Base-by-base conservation (phyloP, 2,888 invertebrate genomes). In the Andrena camellia region DNA sequence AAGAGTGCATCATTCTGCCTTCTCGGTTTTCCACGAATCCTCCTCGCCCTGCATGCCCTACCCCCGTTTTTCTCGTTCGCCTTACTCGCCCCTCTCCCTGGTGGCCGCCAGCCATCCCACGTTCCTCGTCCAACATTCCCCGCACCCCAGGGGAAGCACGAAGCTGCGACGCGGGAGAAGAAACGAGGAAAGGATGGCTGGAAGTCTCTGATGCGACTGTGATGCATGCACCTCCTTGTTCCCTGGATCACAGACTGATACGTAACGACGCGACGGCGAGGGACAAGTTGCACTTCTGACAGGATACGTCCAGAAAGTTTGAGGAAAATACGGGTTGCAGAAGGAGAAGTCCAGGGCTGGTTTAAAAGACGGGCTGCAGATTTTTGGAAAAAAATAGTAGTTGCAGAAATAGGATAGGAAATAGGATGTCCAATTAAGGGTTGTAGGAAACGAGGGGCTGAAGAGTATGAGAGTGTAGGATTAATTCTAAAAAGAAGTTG, bases 11-110 rank as follows among this genome's bases (percentile, higher is more conserved):
- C 77, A 33, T 80, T 78, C 69, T 71, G 70, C 72, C 71, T 48
- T 77, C 77, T 78, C 86, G 83, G 80, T 80, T 83, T 83, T 86
- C 23, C 84, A 75, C 73, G 50, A 83, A 86, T 75, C 84, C 68
- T 54, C 64, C 70, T 66, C 74, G 23, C 76, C 64, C 60, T 50
- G 29, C 33, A 6, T 23, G 26, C 72, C 29, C 64, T 8, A 50
- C 23, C 52, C 62, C 62, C 64, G 26, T 52, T 74, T 75, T 63
- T 75, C 75, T 68, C 67, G 20, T 70, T 33, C 20, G 35, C 42
- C 33, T n/a, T 17, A 20, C 29, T 52, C 29, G 50, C 50, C 48
- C 31, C 52, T 57, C 26, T 64, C 52, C 33, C 42, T 69, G 42
- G 13, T 59, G 13, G 3, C 70, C 3, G 2, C 70, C 74, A 57